Conservation (phyloP, 1,140 invertebrate genomes). For the Bombus sylvicola region DNA sequence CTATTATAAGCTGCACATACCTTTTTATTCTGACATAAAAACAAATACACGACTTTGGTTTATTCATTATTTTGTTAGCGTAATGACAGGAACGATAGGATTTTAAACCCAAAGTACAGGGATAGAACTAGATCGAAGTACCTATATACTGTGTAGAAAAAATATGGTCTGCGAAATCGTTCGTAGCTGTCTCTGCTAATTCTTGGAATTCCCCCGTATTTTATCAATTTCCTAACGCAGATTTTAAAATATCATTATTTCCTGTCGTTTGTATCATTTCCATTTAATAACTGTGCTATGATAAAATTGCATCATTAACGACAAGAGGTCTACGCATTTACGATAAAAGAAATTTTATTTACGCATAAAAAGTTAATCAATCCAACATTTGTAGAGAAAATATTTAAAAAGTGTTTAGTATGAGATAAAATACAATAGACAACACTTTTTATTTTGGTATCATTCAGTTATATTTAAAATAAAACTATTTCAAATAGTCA, state of each 20-base stretch:
- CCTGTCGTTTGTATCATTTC: background rate
- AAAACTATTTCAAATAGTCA: background rate
- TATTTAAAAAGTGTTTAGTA: background rate
- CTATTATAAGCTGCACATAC: background rate
- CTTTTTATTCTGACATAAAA: slow-evolving; percentile 10
- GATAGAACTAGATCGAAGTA: background rate
- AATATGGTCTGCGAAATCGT: background rate
- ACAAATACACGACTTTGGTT: background rate
- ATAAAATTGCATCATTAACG: background rate
- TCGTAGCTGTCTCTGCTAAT: background rate
- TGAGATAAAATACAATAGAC: background rate
- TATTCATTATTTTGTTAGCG: background rate
- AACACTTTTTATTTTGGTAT: background rate
- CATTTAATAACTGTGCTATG: background rate
- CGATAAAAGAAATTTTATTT: slow-evolving; percentile 10
- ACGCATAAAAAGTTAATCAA: background rate
- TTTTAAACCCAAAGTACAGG: background rate
- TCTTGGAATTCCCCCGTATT: background rate
- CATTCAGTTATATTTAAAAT: background rate
- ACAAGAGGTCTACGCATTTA: background rate
- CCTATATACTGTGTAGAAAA: background rate
- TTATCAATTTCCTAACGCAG: background rate
- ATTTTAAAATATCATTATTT: slow-evolving; percentile 16
- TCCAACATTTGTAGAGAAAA: background rate
- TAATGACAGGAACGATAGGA: background rate